A percentile compares a stretch with the other conserved stretches of the same genome.
These are phyloP conservation scores for Lutjanus argentimaculatus DNA, from an alignment of 2,797 vertebrate species.

Conservation along the genomic window DNA sequence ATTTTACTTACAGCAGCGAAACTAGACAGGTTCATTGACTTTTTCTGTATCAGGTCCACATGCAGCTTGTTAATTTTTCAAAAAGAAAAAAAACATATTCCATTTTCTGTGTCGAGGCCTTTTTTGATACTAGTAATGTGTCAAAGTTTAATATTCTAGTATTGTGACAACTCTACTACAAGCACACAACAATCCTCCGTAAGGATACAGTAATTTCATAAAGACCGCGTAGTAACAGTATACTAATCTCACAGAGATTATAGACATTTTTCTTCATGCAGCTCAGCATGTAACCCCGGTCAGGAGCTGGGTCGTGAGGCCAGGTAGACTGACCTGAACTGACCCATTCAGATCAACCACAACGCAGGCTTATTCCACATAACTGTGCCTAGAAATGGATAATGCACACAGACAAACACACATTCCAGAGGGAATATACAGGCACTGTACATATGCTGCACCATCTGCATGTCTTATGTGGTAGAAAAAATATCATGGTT, in stretches of 20 bases:
- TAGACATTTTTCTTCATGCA: background rate
- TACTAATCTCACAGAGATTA: background rate
- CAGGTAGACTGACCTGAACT: background rate
- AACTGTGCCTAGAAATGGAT: background rate
- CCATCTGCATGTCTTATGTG: slow-evolving; percentile 5
- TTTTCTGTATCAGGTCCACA: no score
- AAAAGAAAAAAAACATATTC: no score
- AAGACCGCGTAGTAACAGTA: background rate
- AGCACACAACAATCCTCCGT: background rate
- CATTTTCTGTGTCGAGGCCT: no score
- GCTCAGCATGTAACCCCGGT: background rate
- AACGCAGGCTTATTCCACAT: background rate
- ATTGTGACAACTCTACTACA: background rate
- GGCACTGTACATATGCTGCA: background rate
- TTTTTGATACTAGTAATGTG: no score
- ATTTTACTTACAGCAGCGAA: no score
- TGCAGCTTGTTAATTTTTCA: no score
- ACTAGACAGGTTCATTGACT: no score
- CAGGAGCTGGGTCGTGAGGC: background rate
- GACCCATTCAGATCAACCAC: background rate
- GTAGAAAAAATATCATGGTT: slow-evolving; percentile 14
- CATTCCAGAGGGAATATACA: background rate
- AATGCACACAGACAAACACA: background rate
- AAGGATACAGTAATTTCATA: background rate
- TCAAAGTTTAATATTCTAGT: no score